Conservation (phyloP, 92 coral and sea anemone species). For the Metridium senile region DNA sequence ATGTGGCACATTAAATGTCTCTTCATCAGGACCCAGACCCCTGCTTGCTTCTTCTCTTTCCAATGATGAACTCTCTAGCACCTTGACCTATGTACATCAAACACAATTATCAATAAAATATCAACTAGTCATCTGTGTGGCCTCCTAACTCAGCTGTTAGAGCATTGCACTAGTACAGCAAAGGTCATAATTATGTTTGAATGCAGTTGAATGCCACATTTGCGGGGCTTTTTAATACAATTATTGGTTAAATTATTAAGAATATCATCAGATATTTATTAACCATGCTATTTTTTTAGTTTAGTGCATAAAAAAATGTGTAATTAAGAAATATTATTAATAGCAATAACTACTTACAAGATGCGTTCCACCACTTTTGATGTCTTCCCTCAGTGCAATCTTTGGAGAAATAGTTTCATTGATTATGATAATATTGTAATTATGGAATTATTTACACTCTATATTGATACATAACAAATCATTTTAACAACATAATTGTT, state of each 20-base stretch:
- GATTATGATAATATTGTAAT: too few relatives aligned
- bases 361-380: slow-evolving; percentile 63
- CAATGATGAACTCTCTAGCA: slow-evolving; percentile 59
- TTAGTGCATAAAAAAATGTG: too few relatives aligned
- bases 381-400: slow-evolving; percentile 66
- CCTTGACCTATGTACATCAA: slow-evolving; percentile 36
- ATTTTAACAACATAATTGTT: too few relatives aligned
- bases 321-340: too few relatives aligned
- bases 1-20: slow-evolving; percentile 91
- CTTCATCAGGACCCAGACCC: slow-evolving; percentile 95
- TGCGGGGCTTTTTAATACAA: too few relatives aligned
- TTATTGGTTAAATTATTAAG: too few relatives aligned
- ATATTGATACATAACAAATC: too few relatives aligned
- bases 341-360: slow-evolving; percentile 66
- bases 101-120: background rate
- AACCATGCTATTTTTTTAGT: too few relatives aligned
- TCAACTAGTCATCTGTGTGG: background rate
- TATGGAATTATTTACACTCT: too few relatives aligned
- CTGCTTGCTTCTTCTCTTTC: slow-evolving; percentile 77
- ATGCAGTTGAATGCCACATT: too few relatives aligned
- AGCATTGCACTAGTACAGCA: background rate
- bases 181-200: too few relatives aligned
- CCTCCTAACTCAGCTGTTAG: background rate
- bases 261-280: too few relatives aligned
- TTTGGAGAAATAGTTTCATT: slow-evolving; percentile 57